Base-by-base conservation (phyloP, 2,797 vertebrate genomes). In the Hozukius guyotensis region DNA sequence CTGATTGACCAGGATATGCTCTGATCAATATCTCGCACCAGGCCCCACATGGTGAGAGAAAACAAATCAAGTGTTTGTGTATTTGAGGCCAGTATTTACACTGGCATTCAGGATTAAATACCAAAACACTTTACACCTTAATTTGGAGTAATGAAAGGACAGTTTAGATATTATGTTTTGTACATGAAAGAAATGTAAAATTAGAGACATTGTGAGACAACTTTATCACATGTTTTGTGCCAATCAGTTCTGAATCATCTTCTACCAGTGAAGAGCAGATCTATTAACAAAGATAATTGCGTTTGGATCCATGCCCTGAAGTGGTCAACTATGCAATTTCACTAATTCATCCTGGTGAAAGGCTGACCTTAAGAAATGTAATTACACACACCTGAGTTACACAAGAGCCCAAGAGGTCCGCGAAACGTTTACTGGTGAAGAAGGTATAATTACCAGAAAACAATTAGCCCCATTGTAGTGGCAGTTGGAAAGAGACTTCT, bases 361-460 rank as follows among this genome's bases (percentile, higher is more conserved):
- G 95, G 95, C 93, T 96, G 95, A 96, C 96, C 96, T 96, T 96
- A 96, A 95, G 93, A 94, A 96, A 95, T 95, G 95, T 96, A 96
- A 96, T 96, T 96, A 96, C 95, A 93, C 93, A 95, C 96, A 96
- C 96, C 95, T 96, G 93, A 94, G 94, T 95, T 96, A 94, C 94
- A 94, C 90, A 73, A 88, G 90, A 94, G 90, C 94, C 93, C 89
- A 91, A 94, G 94, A 95, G 94, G 94, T 92, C 92, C 46, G 56
- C 92, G 91, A 91, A 94, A 93, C 94, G 87, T 94, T 96, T 93
- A 93, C 92, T 92, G 90, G 90, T 90, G 93, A 95, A 94, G 92
- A 95, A 89, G 90, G 89, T 92, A 94, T 96, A 95, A 96, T 96
- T 96, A 95, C 92, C 93, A 94, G 92, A 94, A 95, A 95, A 96